Base-by-base conservation (phyloP, 1,140 invertebrate genomes). In the Pseudomyrmex pallidus region DNA sequence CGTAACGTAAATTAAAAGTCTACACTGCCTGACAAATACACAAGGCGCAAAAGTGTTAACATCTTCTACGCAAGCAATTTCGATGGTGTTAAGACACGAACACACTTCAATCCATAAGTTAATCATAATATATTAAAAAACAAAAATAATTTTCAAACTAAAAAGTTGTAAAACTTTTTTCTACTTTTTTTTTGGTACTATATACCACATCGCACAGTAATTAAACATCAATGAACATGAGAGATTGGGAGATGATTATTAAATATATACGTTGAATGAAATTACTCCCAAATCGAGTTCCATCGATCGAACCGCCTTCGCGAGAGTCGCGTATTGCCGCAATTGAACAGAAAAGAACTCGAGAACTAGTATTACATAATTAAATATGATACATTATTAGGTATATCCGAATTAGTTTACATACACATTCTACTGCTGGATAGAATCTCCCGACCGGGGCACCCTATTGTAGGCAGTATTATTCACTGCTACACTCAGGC, bases 381-480 rank as follows among this genome's bases (percentile, higher is more conserved):
- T 35, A 86, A 88, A 88, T 87, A 88, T 88, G 86, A 89, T 87
- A 88, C 89, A 90, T 90, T 91, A 93, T 92, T 91, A 94, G 92
- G 90, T 93, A 94, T 93, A 94, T 92, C 93, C 93, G 93, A 93
- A 93, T 93, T 93, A 92, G 85, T 89, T 93, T 94, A 94, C 93
- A 94, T 94, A 94, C 93, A 94, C 93, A 87, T 90, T 93, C 92
- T 91, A 93, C 90, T 93, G 92, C 93, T 93, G 93, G 93, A 93
- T 93, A 93, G 92, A 93, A 93, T 94, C 93, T 93, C 92, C 90
- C 92, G 90, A 94, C 87, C 90, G 90, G 91, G 90, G 87, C 92
- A 92, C 92, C 89, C 91, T 93, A 94, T 93, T 91, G 93, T 92
- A 94, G 91, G 73, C 93, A 93, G 92, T 94, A 91, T 92, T 91